Evolutionary conservation across 2,113 vertebrate genomes (phyloP).

Genomic region (Gymnogyps californianus): DNA sequence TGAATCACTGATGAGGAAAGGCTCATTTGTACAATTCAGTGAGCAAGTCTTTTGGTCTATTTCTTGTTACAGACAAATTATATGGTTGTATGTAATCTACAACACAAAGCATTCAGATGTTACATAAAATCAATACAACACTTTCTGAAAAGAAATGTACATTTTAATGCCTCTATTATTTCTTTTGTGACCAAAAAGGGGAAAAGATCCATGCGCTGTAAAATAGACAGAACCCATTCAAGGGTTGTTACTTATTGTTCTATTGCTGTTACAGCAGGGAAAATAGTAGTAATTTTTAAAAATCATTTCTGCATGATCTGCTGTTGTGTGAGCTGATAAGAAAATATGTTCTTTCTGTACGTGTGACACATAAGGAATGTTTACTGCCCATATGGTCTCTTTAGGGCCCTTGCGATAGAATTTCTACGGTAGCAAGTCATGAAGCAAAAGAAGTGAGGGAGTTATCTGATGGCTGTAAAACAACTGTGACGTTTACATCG

Average conservation of each 20-base stretch:
- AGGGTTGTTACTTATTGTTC: background rate
- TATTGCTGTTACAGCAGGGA: background rate
- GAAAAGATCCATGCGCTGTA: background rate
- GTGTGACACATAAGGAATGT: background rate
- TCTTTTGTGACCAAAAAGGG: background rate
- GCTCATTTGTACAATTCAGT: slow-evolving; percentile 40
- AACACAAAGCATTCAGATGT: slow-evolving; percentile 1
- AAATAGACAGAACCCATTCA: slow-evolving; percentile 3
- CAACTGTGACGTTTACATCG: background rate
- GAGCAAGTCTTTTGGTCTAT: slow-evolving; percentile 27
- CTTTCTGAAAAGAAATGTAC: slow-evolving; percentile 5
- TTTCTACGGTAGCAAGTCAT: background rate
- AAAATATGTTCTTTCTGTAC: background rate
- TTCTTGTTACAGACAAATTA: slow-evolving; percentile 25
- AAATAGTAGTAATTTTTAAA: slow-evolving; percentile 1
- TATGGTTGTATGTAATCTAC: background rate
- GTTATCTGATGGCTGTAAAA: background rate
- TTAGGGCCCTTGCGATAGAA: background rate
- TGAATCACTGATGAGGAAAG: slow-evolving; percentile 44
- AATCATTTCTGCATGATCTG: slow-evolving; percentile 7
- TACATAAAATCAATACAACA: background rate
- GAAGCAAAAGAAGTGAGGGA: background rate
- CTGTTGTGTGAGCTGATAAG: background rate
- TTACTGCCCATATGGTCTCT: background rate
- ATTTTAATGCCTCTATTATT: slow-evolving; percentile 28